phyloP scores from a whole-genome alignment of 1,140 invertebrate species.

The Cecropterus lyciades region DNA sequence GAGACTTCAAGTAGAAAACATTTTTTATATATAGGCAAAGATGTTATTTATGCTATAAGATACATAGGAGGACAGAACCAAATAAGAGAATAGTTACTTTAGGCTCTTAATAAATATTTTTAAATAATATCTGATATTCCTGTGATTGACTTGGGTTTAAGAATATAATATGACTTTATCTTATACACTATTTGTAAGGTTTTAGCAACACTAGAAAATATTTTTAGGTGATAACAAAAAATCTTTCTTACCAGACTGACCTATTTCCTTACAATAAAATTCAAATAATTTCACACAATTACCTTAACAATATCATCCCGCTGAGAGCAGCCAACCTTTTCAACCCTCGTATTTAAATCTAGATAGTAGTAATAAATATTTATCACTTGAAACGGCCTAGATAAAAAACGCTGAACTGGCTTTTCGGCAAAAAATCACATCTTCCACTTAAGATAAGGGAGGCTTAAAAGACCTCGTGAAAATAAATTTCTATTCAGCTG shows the following conservation, averaged over 20 bases:
- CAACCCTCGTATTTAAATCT: constrained; percentile 33
- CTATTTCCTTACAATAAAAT: constrained; percentile 7
- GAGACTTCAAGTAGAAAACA: too few species aligned
- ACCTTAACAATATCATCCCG: constrained; percentile 16
- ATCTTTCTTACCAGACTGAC: neutral
- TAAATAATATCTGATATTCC: too few species aligned
- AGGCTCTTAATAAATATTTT: too few species aligned
- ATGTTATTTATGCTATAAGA: too few species aligned
- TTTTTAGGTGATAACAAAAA: too few species aligned
- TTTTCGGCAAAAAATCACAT: constrained; percentile 40
- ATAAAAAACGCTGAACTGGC: constrained; percentile 35
- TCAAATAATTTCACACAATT: constrained; percentile 27
- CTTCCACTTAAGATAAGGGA: constrained; percentile 41
- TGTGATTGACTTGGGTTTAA: too few species aligned
- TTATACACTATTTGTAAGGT: too few species aligned
- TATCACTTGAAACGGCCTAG: constrained; percentile 39
- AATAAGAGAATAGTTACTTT: too few species aligned
- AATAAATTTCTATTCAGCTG: constrained; percentile 41
- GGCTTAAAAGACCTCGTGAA: constrained; percentile 34
- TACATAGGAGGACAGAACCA: too few species aligned
- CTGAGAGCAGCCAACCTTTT: constrained; percentile 6
- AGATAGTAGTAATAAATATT: constrained; percentile 42
- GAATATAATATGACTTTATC: too few species aligned
- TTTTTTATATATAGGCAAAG: too few species aligned
- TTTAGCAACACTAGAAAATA: too few species aligned